phyloP scores from a whole-genome alignment of 2,888 invertebrate genomes.

The Cataglyphis altisquamis region DNA sequence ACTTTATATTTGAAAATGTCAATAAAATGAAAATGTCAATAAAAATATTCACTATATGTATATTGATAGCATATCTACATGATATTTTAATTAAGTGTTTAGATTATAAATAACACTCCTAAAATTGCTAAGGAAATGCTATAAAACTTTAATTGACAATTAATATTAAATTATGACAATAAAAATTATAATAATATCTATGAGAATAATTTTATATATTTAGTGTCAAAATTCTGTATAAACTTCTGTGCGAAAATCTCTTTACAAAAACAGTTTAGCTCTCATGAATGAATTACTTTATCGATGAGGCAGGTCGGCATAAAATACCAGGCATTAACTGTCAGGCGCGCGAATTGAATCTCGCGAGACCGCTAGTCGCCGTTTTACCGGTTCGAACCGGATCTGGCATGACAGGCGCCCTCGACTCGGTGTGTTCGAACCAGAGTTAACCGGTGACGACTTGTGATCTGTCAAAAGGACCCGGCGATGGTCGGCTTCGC shows the following conservation, averaged over 20 bases:
- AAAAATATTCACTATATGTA: neutral
- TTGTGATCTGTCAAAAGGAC: constrained; percentile 17
- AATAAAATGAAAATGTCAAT: neutral
- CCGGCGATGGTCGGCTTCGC: constrained; percentile 44
- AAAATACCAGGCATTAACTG: neutral
- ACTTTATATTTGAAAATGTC: neutral
- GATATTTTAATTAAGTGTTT: neutral
- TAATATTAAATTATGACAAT: neutral
- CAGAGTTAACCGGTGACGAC: constrained; percentile 74
- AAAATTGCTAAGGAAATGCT: neutral
- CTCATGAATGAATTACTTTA: neutral
- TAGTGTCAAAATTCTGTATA: neutral
- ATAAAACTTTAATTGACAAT: neutral
- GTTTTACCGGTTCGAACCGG: constrained; percentile 71
- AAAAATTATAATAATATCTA: neutral
- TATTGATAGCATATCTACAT: neutral
- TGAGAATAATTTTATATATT: neutral
- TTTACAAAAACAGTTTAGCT: neutral
- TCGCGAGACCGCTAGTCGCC: constrained; percentile 65
- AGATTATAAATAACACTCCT: neutral
- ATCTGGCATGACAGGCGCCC: constrained; percentile 31
- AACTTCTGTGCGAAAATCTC: neutral
- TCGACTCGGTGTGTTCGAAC: constrained; percentile 73
- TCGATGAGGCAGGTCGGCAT: constrained; percentile 11
- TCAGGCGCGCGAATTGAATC: constrained; percentile 63